Conservation (phyloP, 2,797 vertebrate species). For the Hyperoplus immaculatus region DNA sequence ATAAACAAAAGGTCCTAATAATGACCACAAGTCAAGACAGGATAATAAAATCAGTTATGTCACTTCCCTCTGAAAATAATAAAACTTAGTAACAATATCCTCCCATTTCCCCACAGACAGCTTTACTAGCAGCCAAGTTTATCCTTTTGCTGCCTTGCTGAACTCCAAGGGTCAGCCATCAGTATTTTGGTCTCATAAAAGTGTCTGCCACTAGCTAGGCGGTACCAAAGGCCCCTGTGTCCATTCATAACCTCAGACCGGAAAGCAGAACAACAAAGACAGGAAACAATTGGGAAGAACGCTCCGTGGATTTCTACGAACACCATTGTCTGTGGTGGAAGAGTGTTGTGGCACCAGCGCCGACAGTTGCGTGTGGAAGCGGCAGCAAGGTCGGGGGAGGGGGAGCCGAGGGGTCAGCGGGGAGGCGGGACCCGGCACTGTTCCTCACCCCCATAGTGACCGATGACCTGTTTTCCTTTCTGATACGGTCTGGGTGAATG, state of each 20-base stretch:
- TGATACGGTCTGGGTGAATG: constrained; percentile 57
- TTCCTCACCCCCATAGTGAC: constrained; percentile 32
- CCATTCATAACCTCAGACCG: constrained; percentile 79
- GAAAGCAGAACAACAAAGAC: constrained; percentile 79
- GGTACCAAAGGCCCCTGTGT: constrained; percentile 26
- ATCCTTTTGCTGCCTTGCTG: constrained; percentile 62
- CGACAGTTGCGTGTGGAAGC: constrained; percentile 48
- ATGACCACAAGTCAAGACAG: constrained; percentile 10
- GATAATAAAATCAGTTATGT: constrained; percentile 24
- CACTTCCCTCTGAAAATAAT: constrained; percentile 64
- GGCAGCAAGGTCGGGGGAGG: constrained; percentile 32
- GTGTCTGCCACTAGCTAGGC: constrained; percentile 41
- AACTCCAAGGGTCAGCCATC: constrained; percentile 56
- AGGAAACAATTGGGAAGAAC: constrained; percentile 83
- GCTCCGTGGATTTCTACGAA: constrained; percentile 67
- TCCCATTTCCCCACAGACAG: constrained; percentile 46
- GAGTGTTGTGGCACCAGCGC: constrained; percentile 68
- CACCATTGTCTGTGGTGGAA: constrained; percentile 72
- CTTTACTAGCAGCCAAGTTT: constrained; percentile 53
- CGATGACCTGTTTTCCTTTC: constrained; percentile 67
- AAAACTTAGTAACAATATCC: constrained; percentile 51
- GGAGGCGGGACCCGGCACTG: constrained; percentile 30
- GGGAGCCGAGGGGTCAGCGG: constrained; percentile 40
- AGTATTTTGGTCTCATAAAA: constrained; percentile 77
- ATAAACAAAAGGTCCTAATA: constrained; percentile 7